These are phyloP conservation scores for Epsilonema sp. DNA, from an alignment of 2,888 invertebrate genomes.

Conservation along the genomic window DNA sequence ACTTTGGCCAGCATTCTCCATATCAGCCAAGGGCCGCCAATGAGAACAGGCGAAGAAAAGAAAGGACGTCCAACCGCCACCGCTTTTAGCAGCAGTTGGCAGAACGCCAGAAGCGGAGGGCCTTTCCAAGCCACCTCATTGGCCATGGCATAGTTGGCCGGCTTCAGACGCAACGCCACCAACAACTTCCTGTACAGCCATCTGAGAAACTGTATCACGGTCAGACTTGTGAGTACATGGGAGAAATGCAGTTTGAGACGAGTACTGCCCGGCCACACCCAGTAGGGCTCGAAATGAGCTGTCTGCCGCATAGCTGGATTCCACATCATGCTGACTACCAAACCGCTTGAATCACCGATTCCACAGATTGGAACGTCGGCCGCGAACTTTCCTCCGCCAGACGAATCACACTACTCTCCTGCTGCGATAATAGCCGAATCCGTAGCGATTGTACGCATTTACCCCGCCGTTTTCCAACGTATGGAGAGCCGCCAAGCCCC, in stretches of 20 bases:
- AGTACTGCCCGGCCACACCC: conserved; percentile 82
- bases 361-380: conserved; percentile 81
- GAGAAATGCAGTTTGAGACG: conserved; percentile 58
- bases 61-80: conserved; percentile 69
- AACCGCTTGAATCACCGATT: conserved; percentile 70
- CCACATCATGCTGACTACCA: conserved; percentile 86
- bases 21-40: conserved; percentile 76
- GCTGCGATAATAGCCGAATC: not conserved
- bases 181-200: conserved; percentile 60
- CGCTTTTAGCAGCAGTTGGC: not conserved
- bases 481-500: not conserved
- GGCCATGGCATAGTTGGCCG: conserved; percentile 29
- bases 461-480: not conserved
- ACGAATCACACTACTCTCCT: conserved; percentile 41
- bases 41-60: conserved; percentile 67
- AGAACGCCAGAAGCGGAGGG: not conserved
- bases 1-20: conserved; percentile 50
- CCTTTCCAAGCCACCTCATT: conserved; percentile 21
- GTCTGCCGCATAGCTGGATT: conserved; percentile 81
- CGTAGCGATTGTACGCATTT: not conserved
- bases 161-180: conserved; percentile 39
- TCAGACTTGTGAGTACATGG: conserved; percentile 69
- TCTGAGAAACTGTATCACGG: conserved; percentile 53
- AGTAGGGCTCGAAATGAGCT: conserved; percentile 85
- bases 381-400: conserved; percentile 74